Base-by-base conservation (phyloP, 2,888 invertebrate species). In the Cheilosia variabilis region DNA sequence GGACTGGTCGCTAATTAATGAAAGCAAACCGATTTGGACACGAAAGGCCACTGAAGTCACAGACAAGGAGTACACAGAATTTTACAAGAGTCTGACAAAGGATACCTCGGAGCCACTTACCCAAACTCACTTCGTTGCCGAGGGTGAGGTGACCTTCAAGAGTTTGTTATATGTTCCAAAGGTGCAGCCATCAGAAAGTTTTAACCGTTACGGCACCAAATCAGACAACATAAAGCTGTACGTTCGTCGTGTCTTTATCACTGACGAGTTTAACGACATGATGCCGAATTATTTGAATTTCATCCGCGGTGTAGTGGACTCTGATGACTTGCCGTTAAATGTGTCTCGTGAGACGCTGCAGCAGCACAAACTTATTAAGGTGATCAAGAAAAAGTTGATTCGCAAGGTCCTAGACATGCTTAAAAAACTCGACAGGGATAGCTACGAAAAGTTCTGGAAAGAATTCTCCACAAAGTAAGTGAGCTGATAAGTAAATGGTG, bases 91-190 rank as follows among this genome's bases (percentile, higher is more conserved):
- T 34, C 94, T 99, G 89, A 98, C 98, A 66, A 98, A 98, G 93
- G 98, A 98, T 92, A 93, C 94, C 1, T 94, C 96, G 77, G 95
- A 96, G 66, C 98, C 98, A 10, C 92, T 99, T 60, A 95, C 96
- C 2, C 96, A 96, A 91, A 92, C 92, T 5, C 99, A 99, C 93
- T 99, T 99, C 93, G 95, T 98, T 84, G 99, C 99, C 27, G 99
- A 99, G 93, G 99, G 99, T 87, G 99, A 99, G 94, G 99, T 99
- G 7, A 98, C 98, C 7, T 99, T 99, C 94, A 99, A 98, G 92
- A 97, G 99, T 77, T 94, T 99, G 87, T 93, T 99, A 84, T 99
- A 96, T 93, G 96, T 99, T 87, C 99, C 99, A 55, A 96, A 96
- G 91, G 94, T 95, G 43, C 97, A 98, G 90, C 98, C 99, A 1